These are phyloP conservation scores for Hemiprocne comata DNA, from an alignment of 2,113 vertebrate genomes.

Conservation along the genomic window DNA sequence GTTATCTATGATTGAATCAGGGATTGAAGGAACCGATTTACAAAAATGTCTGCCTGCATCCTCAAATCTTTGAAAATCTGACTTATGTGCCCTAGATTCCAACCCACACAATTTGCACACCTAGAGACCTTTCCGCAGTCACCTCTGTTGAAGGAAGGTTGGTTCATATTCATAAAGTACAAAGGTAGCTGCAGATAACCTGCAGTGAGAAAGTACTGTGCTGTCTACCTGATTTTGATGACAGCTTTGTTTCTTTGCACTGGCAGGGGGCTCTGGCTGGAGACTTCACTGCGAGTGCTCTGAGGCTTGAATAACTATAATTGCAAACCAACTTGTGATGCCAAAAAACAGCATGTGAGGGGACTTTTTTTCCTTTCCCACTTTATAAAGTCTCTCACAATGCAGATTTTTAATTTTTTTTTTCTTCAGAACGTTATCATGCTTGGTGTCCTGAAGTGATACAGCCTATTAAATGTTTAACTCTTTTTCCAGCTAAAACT, in stretches of 20 bases:
- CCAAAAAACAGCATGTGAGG: background rate
- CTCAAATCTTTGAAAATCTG: background rate
- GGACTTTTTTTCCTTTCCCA: background rate
- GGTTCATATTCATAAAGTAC: background rate
- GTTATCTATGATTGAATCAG: background rate
- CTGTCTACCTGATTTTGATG: background rate
- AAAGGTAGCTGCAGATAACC: background rate
- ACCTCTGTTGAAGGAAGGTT: background rate
- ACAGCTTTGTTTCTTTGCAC: conserved; percentile 4
- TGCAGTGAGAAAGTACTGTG: background rate
- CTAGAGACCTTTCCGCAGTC: background rate
- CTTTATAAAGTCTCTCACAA: background rate
- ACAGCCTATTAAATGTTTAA: background rate
- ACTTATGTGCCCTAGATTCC: background rate
- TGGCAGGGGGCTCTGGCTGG: conserved; percentile 19
- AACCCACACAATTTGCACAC: accelerated
- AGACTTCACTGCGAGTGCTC: background rate
- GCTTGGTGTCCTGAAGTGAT: background rate
- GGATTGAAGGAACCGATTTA: background rate
- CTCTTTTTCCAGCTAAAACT: background rate
- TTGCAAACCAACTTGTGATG: background rate
- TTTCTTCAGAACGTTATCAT: background rate
- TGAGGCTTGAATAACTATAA: background rate
- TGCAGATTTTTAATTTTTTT: background rate
- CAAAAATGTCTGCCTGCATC: background rate